These are phyloP conservation scores for Pteronotus mesoamericanus DNA, from an alignment of 2,797 vertebrate species.

Conservation along the genomic window DNA sequence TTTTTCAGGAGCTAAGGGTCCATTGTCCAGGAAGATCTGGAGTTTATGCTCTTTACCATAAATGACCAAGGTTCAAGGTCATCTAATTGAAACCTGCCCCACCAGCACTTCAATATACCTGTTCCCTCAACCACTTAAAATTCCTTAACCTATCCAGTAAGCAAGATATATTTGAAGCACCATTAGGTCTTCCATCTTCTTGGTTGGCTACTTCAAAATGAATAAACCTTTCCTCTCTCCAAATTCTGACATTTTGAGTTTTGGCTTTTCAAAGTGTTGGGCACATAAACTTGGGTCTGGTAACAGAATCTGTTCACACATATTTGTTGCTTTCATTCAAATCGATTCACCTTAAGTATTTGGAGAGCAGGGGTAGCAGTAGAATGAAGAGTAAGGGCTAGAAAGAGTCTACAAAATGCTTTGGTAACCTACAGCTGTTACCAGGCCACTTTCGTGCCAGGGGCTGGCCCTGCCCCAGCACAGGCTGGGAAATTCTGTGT, in stretches of 20 bases:
- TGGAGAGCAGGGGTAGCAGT: not conserved
- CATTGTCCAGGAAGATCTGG: not conserved
- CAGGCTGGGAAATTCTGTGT: not conserved
- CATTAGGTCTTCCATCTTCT: not conserved
- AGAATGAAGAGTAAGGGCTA: not conserved
- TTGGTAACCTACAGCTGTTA: not conserved
- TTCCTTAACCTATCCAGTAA: not conserved
- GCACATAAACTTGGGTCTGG: not conserved
- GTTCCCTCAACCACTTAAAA: not conserved
- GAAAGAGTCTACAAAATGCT: not conserved
- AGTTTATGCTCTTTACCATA: not conserved
- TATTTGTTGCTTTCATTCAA: not conserved
- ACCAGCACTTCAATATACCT: too few species aligned
- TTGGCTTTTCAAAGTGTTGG: not conserved
- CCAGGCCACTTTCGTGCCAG: not conserved
- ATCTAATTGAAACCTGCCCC: not conserved
- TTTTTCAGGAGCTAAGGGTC: not conserved
- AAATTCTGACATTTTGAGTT: not conserved
- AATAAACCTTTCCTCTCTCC: not conserved
- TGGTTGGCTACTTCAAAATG: not conserved
- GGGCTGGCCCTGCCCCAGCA: not conserved
- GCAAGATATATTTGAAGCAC: not conserved
- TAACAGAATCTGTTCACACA: not conserved
- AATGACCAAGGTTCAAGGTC: not conserved
- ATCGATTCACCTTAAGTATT: not conserved